Percentiles rank a stretch among this genome's conserved stretches.
Evolutionary conservation across 2,113 vertebrate genomes (phyloP).

Genomic region (Scytalopus superciliaris): DNA sequence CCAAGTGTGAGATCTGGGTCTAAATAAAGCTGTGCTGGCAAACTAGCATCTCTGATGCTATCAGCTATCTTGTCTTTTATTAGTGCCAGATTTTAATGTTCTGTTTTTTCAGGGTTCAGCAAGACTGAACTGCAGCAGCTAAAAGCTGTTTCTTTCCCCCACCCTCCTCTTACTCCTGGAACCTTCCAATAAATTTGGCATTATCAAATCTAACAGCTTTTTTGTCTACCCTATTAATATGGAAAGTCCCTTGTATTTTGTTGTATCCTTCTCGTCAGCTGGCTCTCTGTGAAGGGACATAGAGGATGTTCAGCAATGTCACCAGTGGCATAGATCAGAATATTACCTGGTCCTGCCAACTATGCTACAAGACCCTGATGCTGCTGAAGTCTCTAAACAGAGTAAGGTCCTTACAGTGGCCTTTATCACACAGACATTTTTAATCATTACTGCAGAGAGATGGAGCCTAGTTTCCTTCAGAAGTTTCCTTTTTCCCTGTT

Average conservation of each 20-base stretch:
- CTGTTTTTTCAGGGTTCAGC: background rate
- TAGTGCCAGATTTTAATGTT: background rate
- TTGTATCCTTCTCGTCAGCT: background rate
- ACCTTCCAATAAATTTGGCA: background rate
- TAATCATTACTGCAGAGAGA: background rate
- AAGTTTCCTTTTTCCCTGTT: background rate
- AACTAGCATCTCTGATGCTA: background rate
- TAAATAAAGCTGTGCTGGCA: conserved; percentile 44
- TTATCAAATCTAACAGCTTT: background rate
- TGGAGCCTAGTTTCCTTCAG: background rate
- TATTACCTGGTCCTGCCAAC: accelerated
- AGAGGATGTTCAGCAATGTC: background rate
- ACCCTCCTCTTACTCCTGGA: background rate
- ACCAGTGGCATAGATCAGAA: background rate
- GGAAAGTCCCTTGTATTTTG: background rate
- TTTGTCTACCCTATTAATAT: background rate
- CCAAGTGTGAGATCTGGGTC: background rate
- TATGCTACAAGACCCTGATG: background rate
- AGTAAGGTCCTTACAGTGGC: background rate
- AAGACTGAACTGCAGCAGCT: background rate
- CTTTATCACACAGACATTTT: background rate
- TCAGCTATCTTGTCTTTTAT: conserved; percentile 24
- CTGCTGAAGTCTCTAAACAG: background rate
- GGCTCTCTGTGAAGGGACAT: background rate
- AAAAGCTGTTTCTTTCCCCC: background rate